Evolutionary conservation across 2,888 invertebrate genomes (phyloP).

Genomic region (Hedya salicella): DNA sequence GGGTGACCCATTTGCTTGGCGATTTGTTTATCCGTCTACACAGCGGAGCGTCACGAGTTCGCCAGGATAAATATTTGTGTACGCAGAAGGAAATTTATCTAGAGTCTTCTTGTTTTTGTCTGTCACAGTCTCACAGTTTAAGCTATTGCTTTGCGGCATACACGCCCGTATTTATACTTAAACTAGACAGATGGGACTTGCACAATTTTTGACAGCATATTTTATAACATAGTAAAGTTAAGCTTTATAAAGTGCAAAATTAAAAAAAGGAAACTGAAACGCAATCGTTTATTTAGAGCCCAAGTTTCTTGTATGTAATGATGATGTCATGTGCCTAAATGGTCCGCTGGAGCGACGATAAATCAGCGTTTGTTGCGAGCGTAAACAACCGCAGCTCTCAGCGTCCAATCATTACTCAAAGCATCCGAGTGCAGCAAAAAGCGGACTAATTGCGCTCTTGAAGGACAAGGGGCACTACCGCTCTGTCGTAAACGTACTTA

Average conservation of each 20-base stretch:
- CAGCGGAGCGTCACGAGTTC: conserved; percentile 42
- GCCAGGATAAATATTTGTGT: conserved; percentile 44
- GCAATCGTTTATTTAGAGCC: background rate
- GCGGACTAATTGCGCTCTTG: conserved; percentile 80
- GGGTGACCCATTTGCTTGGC: conserved; percentile 43
- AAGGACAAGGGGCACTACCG: conserved; percentile 78
- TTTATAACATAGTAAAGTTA: background rate
- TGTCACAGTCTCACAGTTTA: conserved; percentile 41
- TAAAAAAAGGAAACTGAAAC: background rate
- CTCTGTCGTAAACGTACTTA: conserved; percentile 78
- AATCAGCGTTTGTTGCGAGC: conserved; percentile 76
- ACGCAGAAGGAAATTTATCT: conserved; percentile 43
- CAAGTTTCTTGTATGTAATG: conserved; percentile 48
- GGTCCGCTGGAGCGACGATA: conserved; percentile 59
- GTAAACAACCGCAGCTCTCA: conserved; percentile 74
- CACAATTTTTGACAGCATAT: background rate
- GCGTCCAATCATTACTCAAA: conserved; percentile 80
- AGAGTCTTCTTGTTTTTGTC: conserved; percentile 39
- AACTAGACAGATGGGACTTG: conserved; percentile 8
- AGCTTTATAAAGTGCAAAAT: background rate
- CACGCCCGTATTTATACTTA: conserved; percentile 11
- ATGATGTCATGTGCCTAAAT: conserved; percentile 62
- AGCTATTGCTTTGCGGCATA: conserved; percentile 23
- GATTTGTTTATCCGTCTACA: conserved; percentile 44
- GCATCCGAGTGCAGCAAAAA: conserved; percentile 80